Evolutionary conservation across 2,113 vertebrate genomes (phyloP).

Genomic region (Dipodomys ordii): DNA sequence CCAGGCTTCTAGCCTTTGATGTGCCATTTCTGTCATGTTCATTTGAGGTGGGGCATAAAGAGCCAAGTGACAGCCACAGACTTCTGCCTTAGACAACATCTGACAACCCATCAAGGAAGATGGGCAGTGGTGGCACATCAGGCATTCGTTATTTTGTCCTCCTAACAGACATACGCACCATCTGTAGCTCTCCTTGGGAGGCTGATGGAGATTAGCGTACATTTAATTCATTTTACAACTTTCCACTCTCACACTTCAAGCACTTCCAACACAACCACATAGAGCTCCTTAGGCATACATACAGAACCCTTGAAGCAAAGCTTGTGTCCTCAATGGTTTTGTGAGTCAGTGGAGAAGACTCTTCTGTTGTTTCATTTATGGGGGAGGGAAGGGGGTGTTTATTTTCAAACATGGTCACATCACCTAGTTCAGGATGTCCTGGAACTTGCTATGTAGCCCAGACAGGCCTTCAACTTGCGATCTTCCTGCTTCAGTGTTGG

Average conservation of each 20-base stretch:
- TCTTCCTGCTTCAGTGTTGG: too few relatives aligned
- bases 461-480: too few relatives aligned
- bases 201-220: neutral
- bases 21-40: neutral
- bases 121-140: neutral
- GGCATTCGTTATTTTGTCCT: neutral
- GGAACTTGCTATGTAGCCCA: too few relatives aligned
- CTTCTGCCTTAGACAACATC: neutral
- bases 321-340: neutral
- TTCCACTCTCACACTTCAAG: neutral
- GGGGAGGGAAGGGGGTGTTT: neutral
- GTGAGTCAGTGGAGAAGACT: neutral
- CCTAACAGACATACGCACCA: neutral
- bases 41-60: neutral
- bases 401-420: neutral
- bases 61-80: neutral
- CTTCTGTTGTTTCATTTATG: neutral
- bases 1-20: neutral
- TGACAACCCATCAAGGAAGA: neutral
- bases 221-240: conserved; percentile 10
- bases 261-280: neutral
- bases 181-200: neutral
- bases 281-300: neutral
- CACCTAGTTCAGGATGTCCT: too few relatives aligned
- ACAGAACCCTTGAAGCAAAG: neutral